phyloP scores from a whole-genome alignment of 2,888 invertebrate genomes.

The Margaritifera margaritifera region DNA sequence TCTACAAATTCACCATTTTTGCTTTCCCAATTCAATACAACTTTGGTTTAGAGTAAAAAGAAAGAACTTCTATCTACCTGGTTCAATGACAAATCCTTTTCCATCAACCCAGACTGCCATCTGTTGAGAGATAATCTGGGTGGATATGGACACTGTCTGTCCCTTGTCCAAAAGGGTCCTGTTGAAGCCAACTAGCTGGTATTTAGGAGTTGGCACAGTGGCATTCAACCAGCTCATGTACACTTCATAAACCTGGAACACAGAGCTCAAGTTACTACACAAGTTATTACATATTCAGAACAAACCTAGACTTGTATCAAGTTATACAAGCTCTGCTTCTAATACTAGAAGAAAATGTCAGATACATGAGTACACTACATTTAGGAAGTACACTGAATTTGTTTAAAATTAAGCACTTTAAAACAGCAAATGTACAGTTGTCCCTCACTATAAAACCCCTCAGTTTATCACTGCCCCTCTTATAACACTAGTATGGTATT shows the following conservation, averaged over 20 bases:
- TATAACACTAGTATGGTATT: too few relatives aligned
- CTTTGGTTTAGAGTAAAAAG: too few relatives aligned
- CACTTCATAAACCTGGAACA: constrained; percentile 59
- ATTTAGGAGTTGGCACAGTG: constrained; percentile 46
- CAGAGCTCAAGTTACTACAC: background rate
- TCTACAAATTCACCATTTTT: too few relatives aligned
- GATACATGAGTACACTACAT: too few relatives aligned
- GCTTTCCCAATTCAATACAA: too few relatives aligned
- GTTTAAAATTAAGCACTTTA: too few relatives aligned
- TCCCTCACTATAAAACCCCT: too few relatives aligned
- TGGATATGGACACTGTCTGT: constrained; percentile 18
- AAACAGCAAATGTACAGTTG: too few relatives aligned
- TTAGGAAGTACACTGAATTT: too few relatives aligned
- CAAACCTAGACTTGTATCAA: background rate
- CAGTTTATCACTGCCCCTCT: too few relatives aligned
- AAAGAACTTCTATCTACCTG: constrained; percentile 26
- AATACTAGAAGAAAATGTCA: too few relatives aligned
- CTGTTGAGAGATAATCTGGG: constrained; percentile 43
- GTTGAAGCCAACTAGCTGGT: constrained; percentile 56
- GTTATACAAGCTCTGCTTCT: too few relatives aligned
- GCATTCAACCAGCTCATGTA: constrained; percentile 61
- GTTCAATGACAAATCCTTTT: constrained; percentile 44
- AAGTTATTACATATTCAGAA: background rate
- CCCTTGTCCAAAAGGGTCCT: constrained; percentile 32
- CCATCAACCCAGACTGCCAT: constrained; percentile 56